phyloP scores from a whole-genome alignment of 1,140 invertebrate species.

The Euschistus heros region DNA sequence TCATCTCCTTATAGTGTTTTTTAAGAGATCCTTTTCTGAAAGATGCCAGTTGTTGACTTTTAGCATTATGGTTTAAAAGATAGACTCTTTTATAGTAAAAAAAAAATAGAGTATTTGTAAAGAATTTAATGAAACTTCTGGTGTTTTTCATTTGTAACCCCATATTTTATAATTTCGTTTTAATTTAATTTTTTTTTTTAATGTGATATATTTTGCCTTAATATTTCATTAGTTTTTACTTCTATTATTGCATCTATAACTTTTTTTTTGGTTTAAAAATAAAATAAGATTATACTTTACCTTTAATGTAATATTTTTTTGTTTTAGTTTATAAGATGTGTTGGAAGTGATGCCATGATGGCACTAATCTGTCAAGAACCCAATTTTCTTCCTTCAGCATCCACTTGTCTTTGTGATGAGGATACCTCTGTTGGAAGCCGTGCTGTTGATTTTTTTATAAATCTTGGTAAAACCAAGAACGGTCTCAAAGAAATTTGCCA shows the following conservation, averaged over 20 bases:
- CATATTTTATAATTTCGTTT: neutral
- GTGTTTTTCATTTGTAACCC: neutral
- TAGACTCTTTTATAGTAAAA: too few species aligned
- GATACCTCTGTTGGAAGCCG: constrained; percentile 4
- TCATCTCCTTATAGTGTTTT: too few species aligned
- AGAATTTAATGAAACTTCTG: too few species aligned
- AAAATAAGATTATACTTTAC: neutral
- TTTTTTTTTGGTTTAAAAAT: neutral
- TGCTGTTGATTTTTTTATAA: constrained; percentile 7
- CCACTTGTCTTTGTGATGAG: neutral
- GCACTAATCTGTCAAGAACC: neutral
- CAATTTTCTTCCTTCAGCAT: neutral
- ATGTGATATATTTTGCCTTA: neutral
- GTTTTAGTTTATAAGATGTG: neutral
- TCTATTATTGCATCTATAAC: neutral
- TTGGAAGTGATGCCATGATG: neutral
- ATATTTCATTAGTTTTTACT: neutral
- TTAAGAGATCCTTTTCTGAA: too few species aligned
- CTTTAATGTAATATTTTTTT: neutral
- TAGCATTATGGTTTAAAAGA: too few species aligned
- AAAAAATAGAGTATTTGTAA: too few species aligned
- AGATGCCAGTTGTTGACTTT: too few species aligned
- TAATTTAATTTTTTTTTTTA: neutral
- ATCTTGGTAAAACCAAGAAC: neutral
- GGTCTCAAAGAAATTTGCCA: neutral